Percentiles rank a stretch among this genome's conserved stretches.
phyloP scores from a whole-genome alignment of 2,113 vertebrate genomes.

The Cyprinodon variegatus region DNA sequence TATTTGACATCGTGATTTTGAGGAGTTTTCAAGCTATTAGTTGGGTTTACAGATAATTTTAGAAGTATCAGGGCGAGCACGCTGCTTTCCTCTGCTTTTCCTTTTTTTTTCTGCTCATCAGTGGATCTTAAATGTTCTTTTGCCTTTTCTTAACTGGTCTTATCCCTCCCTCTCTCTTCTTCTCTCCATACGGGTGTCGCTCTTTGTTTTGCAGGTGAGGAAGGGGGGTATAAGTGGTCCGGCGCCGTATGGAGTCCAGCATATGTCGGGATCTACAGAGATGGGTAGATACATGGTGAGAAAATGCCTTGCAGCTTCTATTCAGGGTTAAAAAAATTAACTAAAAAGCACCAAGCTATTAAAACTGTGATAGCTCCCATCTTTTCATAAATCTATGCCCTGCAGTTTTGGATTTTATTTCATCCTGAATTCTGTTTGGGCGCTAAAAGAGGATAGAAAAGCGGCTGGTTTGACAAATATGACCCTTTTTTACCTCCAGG shows the following conservation, averaged over 20 bases:
- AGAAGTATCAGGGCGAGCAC: slow-evolving; percentile 18
- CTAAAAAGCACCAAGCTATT: not conserved
- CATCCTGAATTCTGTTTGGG: too few relatives aligned
- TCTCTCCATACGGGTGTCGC: slow-evolving; percentile 33
- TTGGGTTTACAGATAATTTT: slow-evolving; percentile 14
- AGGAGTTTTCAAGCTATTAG: slow-evolving; percentile 11
- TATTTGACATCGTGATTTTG: slow-evolving; percentile 17
- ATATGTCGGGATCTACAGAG: slow-evolving; percentile 87
- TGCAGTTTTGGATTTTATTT: too few relatives aligned
- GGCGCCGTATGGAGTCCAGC: slow-evolving; percentile 85
- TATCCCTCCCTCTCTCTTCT: slow-evolving; percentile 3
- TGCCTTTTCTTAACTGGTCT: slow-evolving; percentile 21
- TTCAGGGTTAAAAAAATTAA: not conserved
- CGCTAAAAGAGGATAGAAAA: too few relatives aligned
- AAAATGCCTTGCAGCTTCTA: not conserved
- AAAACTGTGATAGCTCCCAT: not conserved
- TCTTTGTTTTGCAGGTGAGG: slow-evolving; percentile 81
- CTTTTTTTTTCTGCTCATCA: slow-evolving; percentile 16
- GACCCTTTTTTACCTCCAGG: too few relatives aligned
- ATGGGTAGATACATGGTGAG: slow-evolving; percentile 91
- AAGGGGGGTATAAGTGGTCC: slow-evolving; percentile 87
- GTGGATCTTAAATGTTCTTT: slow-evolving; percentile 24
- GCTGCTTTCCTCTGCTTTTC: slow-evolving; percentile 17
- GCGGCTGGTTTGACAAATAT: too few relatives aligned
- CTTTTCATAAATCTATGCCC: too few relatives aligned